phyloP scores from a whole-genome alignment of 2,888 invertebrate species.

The Hemistola chrysoprasaria region DNA sequence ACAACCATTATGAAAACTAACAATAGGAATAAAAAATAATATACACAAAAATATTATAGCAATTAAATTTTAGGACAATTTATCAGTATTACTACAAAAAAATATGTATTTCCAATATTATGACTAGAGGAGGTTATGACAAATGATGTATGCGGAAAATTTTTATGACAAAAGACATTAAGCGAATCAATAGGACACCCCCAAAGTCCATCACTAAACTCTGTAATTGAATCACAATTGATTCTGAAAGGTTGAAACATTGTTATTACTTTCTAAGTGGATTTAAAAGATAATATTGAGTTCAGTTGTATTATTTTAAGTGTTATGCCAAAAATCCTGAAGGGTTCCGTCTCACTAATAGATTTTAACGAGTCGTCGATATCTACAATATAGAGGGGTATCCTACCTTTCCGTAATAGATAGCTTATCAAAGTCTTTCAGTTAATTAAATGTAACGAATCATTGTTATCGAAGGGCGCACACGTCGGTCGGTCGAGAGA shows the following conservation, averaged over 20 bases:
- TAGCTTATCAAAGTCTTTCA: conserved; percentile 16
- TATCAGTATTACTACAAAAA: no score
- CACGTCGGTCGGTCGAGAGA: conserved; percentile 38
- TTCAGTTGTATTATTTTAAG: not conserved
- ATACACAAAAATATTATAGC: no score
- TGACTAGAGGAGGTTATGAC: no score
- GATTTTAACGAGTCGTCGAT: conserved; percentile 7
- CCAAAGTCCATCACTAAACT: conserved; percentile 22
- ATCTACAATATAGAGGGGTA: conserved; percentile 3
- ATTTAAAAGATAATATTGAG: not conserved
- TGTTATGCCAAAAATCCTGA: conserved; percentile 2
- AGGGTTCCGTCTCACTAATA: conserved; percentile 2
- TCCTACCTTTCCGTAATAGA: conserved; percentile 8
- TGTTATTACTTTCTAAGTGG: conserved; percentile 7
- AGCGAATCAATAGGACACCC: no score
- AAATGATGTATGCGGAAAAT: no score
- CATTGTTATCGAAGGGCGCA: conserved; percentile 31
- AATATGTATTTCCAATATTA: no score
- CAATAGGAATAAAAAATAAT: no score
- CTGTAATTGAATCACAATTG: conserved; percentile 9
- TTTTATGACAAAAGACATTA: no score
- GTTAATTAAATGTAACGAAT: conserved; percentile 27
- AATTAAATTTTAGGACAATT: no score
- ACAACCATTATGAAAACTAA: no score
- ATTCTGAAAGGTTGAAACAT: conserved; percentile 5